A percentile compares a stretch with the other conserved stretches of the same genome.
Evolutionary conservation across 2,888 invertebrate species (phyloP).

Genomic region (Hymenopus coronatus): DNA sequence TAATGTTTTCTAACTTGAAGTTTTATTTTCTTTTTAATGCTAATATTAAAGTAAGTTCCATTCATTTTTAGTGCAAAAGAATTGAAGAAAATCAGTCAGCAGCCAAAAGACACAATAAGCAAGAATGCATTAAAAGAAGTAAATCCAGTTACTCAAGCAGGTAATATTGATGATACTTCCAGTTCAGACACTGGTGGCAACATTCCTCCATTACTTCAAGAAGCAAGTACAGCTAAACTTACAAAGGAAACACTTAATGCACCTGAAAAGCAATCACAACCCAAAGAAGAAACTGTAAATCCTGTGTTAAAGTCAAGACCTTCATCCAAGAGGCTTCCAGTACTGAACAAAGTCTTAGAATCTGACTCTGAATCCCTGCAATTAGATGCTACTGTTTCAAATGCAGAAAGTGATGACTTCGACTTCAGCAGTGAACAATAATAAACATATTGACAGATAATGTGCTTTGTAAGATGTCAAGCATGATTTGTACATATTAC

Average conservation of each 20-base stretch:
- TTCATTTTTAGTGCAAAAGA: background rate
- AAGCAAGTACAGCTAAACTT: background rate
- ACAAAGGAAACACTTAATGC: background rate
- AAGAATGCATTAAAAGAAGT: background rate
- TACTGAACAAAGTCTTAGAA: conserved; percentile 23
- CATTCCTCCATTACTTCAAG: background rate
- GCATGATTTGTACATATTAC: too few relatives aligned
- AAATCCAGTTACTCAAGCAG: background rate
- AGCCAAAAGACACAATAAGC: background rate
- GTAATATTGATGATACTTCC: background rate
- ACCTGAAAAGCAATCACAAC: background rate
- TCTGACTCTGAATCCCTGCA: conserved; percentile 30
- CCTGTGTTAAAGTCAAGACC: background rate
- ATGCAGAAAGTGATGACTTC: conserved; percentile 32
- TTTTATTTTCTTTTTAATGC: too few relatives aligned
- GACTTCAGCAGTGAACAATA: conserved; percentile 30
- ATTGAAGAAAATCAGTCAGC: background rate
- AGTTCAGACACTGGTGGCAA: background rate
- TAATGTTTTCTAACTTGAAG: too few relatives aligned
- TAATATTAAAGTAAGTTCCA: background rate
- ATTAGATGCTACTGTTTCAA: conserved; percentile 19
- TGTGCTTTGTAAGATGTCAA: too few relatives aligned
- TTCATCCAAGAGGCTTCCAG: conserved; percentile 17
- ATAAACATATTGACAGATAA: background rate
- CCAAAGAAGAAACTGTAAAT: background rate